A percentile compares a stretch with the other conserved stretches of the same genome.
phyloP scores from a whole-genome alignment of 2,113 vertebrate species.

The Calidris pugnax region DNA sequence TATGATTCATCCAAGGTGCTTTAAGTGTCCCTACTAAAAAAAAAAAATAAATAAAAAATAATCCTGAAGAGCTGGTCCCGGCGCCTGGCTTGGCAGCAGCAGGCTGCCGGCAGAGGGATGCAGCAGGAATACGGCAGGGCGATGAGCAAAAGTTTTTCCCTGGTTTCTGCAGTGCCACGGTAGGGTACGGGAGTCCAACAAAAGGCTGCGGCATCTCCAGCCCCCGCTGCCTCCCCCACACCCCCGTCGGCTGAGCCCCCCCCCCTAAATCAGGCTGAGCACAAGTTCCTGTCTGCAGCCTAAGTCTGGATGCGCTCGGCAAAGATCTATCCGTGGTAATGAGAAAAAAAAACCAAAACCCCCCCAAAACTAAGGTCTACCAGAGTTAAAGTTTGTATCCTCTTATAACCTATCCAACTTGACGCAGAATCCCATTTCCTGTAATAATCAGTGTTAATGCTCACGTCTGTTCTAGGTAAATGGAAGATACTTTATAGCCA shows the following conservation, averaged over 20 bases:
- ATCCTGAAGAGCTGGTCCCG: background rate
- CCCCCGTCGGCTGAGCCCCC: background rate
- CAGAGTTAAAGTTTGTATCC: background rate
- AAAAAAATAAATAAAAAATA: no score
- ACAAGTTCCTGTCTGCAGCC: background rate
- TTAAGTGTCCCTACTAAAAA: background rate
- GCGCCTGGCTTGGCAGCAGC: background rate
- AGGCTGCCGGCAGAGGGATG: background rate
- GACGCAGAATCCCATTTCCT: background rate
- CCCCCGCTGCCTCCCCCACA: background rate
- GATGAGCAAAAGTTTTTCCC: conserved; percentile 8
- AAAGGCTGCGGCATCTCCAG: conserved; percentile 1
- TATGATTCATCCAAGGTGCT: background rate
- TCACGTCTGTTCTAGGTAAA: background rate
- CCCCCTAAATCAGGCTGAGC: background rate
- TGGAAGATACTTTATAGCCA: background rate
- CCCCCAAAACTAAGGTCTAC: background rate
- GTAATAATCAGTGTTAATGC: background rate
- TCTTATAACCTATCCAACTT: background rate
- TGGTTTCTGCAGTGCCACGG: background rate
- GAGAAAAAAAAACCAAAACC: background rate
- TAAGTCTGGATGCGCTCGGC: background rate
- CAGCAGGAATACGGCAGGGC: background rate
- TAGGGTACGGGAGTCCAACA: background rate
- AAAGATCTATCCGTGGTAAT: background rate